phyloP scores from a whole-genome alignment of 1,140 invertebrate genomes.

The Cryptotermes secundus region DNA sequence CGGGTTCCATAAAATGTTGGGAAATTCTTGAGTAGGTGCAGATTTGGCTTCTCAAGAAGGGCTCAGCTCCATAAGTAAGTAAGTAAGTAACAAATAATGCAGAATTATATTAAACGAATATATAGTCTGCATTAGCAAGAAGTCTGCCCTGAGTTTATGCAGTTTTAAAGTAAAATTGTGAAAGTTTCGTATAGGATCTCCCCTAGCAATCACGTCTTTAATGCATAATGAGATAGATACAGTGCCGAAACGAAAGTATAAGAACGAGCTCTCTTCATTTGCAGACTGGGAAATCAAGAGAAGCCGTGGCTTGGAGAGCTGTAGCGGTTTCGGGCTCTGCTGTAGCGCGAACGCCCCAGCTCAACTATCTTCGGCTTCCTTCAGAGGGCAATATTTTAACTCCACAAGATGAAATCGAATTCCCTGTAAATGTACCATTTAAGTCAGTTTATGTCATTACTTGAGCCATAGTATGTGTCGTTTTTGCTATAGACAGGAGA shows the following conservation, averaged over 20 bases:
- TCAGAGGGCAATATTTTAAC: not conserved
- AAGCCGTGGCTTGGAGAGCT: not conserved
- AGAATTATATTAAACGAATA: too few species aligned
- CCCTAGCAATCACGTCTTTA: not conserved
- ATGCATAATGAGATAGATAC: not conserved
- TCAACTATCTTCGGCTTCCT: not conserved
- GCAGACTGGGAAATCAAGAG: not conserved
- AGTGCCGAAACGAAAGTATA: not conserved
- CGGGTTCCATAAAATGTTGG: too few species aligned
- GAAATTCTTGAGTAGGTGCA: too few species aligned
- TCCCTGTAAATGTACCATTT: not conserved
- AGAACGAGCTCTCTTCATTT: not conserved
- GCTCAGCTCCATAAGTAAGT: too few species aligned
- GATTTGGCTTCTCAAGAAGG: too few species aligned
- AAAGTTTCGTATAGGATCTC: not conserved
- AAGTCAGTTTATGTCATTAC: not conserved
- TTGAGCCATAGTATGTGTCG: too few species aligned
- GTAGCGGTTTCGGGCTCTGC: not conserved
- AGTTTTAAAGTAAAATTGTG: not conserved
- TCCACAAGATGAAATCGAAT: not conserved
- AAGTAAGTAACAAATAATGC: too few species aligned
- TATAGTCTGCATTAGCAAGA: too few species aligned
- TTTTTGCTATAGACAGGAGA: too few species aligned
- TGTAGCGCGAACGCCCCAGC: too few species aligned
- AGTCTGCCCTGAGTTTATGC: not conserved